Percentiles rank a stretch among this genome's conserved stretches.
Conservation (phyloP, 2,888 invertebrate species). For the Cyaniris semiargus region DNA sequence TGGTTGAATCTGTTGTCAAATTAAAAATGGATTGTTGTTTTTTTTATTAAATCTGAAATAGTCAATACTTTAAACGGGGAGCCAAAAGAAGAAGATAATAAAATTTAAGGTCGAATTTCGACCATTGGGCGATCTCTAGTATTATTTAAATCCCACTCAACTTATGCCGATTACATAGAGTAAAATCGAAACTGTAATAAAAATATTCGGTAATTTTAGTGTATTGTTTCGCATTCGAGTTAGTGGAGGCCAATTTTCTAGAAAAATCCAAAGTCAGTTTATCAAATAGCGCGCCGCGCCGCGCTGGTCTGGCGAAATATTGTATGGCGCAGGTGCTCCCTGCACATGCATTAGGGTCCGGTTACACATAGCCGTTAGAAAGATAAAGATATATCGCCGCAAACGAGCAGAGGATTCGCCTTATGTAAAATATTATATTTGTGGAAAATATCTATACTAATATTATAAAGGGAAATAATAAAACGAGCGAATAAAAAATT, state of each 20-base stretch:
- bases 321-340: neutral
- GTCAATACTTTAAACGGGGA: too few species aligned
- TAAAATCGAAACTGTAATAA: neutral
- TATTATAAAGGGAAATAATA: too few species aligned
- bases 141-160: too few species aligned
- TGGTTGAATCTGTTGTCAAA: too few species aligned
- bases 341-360: neutral
- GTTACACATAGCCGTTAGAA: neutral
- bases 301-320: neutral
- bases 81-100: too few species aligned
- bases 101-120: too few species aligned
- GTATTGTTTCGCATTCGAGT: neutral
- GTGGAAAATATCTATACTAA: too few species aligned
- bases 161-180: neutral
- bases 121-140: too few species aligned
- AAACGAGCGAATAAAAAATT: too few species aligned
- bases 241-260: constrained; percentile 1
- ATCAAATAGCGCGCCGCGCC: neutral
- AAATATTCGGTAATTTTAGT: neutral
- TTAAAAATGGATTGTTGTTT: too few species aligned
- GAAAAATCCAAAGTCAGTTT: constrained; percentile 5
- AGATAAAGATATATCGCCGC: neutral
- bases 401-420: neutral
- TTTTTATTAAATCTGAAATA: too few species aligned
- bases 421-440: too few species aligned